Evolutionary conservation across 2,797 vertebrate genomes (phyloP), one percentile per base, ranked within the genome.

Genomic region (Hippocampus kuda): DNA sequence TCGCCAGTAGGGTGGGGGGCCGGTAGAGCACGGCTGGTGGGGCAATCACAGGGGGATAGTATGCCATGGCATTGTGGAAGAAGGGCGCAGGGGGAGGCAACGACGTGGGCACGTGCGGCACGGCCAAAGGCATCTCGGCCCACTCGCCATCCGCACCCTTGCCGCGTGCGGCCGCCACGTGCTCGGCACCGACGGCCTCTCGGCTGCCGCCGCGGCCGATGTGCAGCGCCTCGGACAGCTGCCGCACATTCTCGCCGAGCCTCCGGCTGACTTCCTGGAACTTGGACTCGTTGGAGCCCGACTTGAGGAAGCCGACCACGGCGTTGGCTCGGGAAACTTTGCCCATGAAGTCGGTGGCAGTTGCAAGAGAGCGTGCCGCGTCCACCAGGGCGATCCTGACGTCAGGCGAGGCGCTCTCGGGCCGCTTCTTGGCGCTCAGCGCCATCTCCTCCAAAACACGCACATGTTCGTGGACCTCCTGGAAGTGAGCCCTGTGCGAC

Each of bases 401-500:
- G 0, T 68, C 27, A 0, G 38, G 7, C 2, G 76, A 69, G 3
- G 5, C 9, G n/a, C 44, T 16, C 0, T 9, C 12, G 42, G 9
- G 13, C 0, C 1, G 51, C 1, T 75, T 49, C 2, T 77, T 83
- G 11, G 10, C 65, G 24, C 94, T 87, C 56, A n/a, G 38, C 42
- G 94, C 85, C 0, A 92, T 79, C 0, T 68, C 1, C 57, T 87
- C 74, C 69, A 96, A 87, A 22, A 84, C 72, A 2, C 57, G 42
- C 44, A 96, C 88, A 0, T 94, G 90, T 0, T 49, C 0, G 18
- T 68, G 66, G 0, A 97, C 81, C 18, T 92, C 92, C 0, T 0
- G 44, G 71, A 91, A 93, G 53, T 92, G 93, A 46, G 89, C 85
- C 77, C 85, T 89, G 70, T 95, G 97, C 84, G 90, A 90, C 68